A percentile compares a stretch with the other conserved stretches of the same genome.
Evolutionary conservation across 2,888 invertebrate genomes (phyloP).

Genomic region (Nymphalis polychloros): DNA sequence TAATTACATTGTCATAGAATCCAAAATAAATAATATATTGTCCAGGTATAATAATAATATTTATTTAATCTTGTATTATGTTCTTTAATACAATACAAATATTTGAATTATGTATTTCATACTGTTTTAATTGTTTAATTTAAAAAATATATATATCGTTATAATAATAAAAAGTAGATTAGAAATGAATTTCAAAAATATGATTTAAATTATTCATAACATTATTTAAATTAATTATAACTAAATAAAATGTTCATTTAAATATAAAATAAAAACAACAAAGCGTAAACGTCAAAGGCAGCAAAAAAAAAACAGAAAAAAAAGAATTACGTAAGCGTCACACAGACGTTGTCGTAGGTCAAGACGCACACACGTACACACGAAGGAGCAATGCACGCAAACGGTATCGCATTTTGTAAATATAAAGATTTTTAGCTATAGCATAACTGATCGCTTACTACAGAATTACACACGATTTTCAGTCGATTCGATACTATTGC

Average conservation of each 20-base stretch:
- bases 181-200: too few relatives aligned
- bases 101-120: too few relatives aligned
- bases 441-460: conserved; percentile 16
- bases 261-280: background rate
- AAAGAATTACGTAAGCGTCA: conserved; percentile 61
- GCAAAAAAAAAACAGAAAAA: conserved; percentile 42
- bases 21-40: too few relatives aligned
- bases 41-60: too few relatives aligned
- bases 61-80: too few relatives aligned
- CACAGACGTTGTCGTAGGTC: conserved; percentile 56
- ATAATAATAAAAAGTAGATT: too few relatives aligned
- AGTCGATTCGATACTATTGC: background rate
- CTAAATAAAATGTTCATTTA: background rate
- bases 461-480: background rate
- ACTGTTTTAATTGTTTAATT: too few relatives aligned
- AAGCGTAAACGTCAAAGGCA: conserved; percentile 27
- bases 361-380: conserved; percentile 46
- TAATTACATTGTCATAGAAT: too few relatives aligned
- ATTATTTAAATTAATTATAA: background rate
- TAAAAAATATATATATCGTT: too few relatives aligned
- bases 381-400: conserved; percentile 60
- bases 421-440: conserved; percentile 44
- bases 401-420: conserved; percentile 64
- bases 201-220: background rate
- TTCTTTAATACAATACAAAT: too few relatives aligned